Evolutionary conservation across 1,140 invertebrate genomes (phyloP).

Genomic region (Gryllus bimaculatus): DNA sequence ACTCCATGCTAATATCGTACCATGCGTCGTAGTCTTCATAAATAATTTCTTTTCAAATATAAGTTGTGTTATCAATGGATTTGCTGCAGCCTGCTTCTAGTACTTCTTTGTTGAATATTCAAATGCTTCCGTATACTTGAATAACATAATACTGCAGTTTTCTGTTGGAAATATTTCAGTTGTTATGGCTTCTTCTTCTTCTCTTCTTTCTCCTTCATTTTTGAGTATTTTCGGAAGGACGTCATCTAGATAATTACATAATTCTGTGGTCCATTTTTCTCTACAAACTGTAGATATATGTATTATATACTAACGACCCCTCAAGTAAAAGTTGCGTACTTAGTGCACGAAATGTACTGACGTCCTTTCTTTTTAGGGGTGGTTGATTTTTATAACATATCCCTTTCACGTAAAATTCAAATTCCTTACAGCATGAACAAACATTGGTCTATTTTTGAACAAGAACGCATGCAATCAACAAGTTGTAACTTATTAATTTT

Average conservation of each 20-base stretch:
- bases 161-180: neutral
- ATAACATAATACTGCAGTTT: neutral
- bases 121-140: neutral
- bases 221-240: neutral
- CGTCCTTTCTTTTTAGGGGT: neutral
- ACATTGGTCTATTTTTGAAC: too few species aligned
- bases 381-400: neutral
- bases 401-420: neutral
- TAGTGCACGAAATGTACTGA: neutral
- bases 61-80: neutral
- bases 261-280: neutral
- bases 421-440: too few species aligned
- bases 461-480: too few species aligned
- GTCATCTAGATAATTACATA: neutral
- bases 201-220: neutral
- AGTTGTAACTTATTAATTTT: too few species aligned
- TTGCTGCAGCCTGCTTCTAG: neutral
- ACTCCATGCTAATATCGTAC: too few species aligned
- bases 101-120: neutral
- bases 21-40: neutral
- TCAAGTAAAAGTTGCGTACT: neutral
- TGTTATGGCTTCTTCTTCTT: neutral
- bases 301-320: neutral
- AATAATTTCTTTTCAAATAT: neutral
- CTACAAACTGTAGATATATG: neutral